Conservation (phyloP, 2,888 invertebrate genomes). For the Cistogaster globosa region DNA sequence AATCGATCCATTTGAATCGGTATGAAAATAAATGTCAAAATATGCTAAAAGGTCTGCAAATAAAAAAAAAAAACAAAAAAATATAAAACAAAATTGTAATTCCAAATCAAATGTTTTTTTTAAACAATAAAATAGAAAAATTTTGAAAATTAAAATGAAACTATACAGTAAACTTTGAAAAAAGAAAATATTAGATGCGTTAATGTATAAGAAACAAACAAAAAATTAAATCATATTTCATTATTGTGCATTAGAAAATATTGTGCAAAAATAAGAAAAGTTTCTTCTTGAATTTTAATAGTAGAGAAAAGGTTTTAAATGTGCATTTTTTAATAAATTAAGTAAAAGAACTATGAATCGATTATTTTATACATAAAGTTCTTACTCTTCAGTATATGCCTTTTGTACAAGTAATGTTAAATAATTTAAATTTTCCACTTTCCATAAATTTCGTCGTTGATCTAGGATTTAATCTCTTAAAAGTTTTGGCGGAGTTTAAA, state of each 20-base stretch:
- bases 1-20: constrained; percentile 88
- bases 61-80: constrained; percentile 64
- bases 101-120: constrained; percentile 39
- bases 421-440: no score
- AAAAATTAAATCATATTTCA: constrained; percentile 20
- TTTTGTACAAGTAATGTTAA: no score
- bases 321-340: no score
- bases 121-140: constrained; percentile 11
- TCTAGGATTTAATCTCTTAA: no score
- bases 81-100: constrained; percentile 55
- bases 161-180: constrained; percentile 5
- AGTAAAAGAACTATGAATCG: no score
- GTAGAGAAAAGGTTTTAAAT: no score
- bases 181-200: constrained; percentile 15
- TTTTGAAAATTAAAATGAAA: not conserved
- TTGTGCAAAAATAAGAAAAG: constrained; percentile 34
- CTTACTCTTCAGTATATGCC: no score
- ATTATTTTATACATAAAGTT: no score
- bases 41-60: constrained; percentile 88
- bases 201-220: not conserved
- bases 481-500: no score
- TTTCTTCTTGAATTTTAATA: no score
- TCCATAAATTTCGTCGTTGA: no score
- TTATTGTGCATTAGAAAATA: constrained; percentile 52
- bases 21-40: constrained; percentile 89